Percentiles rank a stretch among this genome's conserved stretches.
These are phyloP conservation scores for Xerus inauris DNA, from an alignment of 2,113 vertebrate species.

Conservation along the genomic window DNA sequence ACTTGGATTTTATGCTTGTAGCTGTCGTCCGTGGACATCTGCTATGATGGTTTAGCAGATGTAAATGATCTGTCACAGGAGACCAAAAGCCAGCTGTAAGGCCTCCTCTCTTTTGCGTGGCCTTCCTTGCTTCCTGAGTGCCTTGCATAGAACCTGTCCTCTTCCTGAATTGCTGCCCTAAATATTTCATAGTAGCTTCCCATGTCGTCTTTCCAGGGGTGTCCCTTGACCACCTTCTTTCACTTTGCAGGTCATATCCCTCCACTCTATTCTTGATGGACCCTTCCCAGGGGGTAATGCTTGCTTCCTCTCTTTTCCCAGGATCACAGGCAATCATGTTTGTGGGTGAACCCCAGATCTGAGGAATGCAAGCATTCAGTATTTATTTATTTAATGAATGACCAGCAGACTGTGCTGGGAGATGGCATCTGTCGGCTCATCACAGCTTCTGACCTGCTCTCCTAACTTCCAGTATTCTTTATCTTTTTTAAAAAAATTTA, in stretches of 20 bases:
- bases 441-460: not conserved
- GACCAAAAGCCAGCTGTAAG: too few relatives aligned
- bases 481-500: too few relatives aligned
- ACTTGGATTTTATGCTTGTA: not conserved
- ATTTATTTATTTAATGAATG: not conserved
- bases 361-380: not conserved
- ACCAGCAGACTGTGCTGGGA: not conserved
- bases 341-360: not conserved
- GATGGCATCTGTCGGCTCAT: not conserved
- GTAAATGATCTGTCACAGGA: not conserved
- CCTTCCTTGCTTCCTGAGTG: too few relatives aligned
- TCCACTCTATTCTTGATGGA: too few relatives aligned
- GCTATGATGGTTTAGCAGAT: not conserved
- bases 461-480: not conserved
- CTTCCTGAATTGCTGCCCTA: not conserved
- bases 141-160: not conserved
- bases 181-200: not conserved
- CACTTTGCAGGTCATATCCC: too few relatives aligned
- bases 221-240: not conserved
- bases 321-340: too few relatives aligned
- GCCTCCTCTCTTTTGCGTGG: too few relatives aligned
- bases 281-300: not conserved
- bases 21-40: not conserved
- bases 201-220: not conserved
- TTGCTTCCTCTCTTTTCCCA: not conserved